These are phyloP conservation scores for Potamilus streckersoni DNA, from an alignment of 1,140 invertebrate genomes.

Conservation along the genomic window DNA sequence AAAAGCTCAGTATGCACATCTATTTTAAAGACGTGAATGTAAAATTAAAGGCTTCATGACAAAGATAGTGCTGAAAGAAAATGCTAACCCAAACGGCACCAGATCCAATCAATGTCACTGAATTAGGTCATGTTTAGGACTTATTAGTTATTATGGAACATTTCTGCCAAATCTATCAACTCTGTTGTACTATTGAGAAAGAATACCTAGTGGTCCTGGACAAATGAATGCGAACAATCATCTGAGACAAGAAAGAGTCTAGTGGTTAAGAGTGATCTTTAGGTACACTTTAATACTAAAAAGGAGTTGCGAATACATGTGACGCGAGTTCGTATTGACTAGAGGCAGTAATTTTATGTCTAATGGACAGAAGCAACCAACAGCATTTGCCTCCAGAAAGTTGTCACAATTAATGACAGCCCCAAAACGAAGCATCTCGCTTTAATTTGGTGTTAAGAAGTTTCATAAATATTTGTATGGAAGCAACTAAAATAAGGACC, in stretches of 20 bases:
- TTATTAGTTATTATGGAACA: conserved; percentile 50
- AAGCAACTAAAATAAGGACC: conserved; percentile 60
- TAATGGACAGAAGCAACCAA: conserved; percentile 58
- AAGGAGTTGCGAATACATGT: conserved; percentile 44
- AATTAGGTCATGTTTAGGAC: conserved; percentile 41
- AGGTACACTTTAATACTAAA: conserved; percentile 65
- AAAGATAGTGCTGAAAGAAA: background rate
- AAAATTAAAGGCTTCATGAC: conserved; percentile 14
- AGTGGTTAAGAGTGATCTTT: conserved; percentile 42
- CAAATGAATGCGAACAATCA: conserved; percentile 19
- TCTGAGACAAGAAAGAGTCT: conserved; percentile 20
- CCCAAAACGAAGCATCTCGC: conserved; percentile 72
- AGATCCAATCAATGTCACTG: conserved; percentile 40
- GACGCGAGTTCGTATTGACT: conserved; percentile 26
- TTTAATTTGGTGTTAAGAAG: conserved; percentile 71
- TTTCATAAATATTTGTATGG: conserved; percentile 72
- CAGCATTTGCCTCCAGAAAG: conserved; percentile 68
- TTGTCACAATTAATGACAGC: conserved; percentile 67
- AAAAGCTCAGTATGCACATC: conserved; percentile 4
- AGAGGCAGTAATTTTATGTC: conserved; percentile 32
- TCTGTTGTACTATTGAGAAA: conserved; percentile 19
- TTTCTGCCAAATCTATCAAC: conserved; percentile 44
- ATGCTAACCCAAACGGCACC: conserved; percentile 24
- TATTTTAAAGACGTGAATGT: background rate
- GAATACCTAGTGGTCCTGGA: conserved; percentile 18